Evolutionary conservation across 1,140 invertebrate genomes (phyloP).

Genomic region (Brachionus calyciflorus): DNA sequence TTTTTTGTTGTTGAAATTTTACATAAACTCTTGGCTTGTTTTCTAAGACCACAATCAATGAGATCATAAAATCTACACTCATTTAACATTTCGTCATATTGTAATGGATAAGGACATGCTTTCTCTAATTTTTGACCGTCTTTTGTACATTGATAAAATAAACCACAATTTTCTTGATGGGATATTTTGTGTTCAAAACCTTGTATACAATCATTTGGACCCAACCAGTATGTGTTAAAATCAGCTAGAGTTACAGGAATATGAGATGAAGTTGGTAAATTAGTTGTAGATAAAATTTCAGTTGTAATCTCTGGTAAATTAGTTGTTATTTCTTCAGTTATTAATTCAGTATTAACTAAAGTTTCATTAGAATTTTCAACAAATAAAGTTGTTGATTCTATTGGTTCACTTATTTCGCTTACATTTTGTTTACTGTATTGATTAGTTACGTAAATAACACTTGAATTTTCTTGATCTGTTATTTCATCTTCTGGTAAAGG

Average conservation of each 20-base stretch:
- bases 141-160: conserved; percentile 16
- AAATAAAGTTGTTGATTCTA: no score
- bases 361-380: background rate
- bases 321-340: no score
- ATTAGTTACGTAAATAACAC: background rate
- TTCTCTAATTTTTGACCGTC: conserved; percentile 11
- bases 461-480: background rate
- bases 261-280: background rate
- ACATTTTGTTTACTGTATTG: no score
- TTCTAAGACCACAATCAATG: conserved; percentile 31
- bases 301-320: no score
- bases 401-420: no score
- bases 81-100: conserved; percentile 33
- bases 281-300: background rate
- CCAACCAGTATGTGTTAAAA: background rate
- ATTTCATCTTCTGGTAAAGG: background rate
- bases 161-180: conserved; percentile 16
- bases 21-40: conserved; percentile 41
- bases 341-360: no score
- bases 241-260: background rate
- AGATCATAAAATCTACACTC: conserved; percentile 37
- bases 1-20: background rate
- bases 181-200: conserved; percentile 29
- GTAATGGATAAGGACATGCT: conserved; percentile 38
- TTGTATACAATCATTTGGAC: conserved; percentile 32